Conservation (phyloP, 2,113 vertebrate species). For the Propithecus coquereli region DNA sequence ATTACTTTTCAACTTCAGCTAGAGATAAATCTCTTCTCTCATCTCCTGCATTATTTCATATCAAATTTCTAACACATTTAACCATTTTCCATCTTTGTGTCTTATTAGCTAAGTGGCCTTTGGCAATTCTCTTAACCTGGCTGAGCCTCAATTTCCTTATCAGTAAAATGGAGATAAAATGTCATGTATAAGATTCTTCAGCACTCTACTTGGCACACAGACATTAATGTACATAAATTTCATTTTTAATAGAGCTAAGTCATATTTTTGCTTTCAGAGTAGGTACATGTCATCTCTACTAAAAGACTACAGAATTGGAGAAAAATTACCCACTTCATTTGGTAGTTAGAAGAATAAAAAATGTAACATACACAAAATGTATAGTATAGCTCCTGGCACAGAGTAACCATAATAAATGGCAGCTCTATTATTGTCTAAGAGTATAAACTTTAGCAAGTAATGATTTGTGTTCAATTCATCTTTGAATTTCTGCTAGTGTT, state of each 20-base stretch:
- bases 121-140: conserved; percentile 39
- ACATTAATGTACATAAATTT: neutral
- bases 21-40: neutral
- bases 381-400: neutral
- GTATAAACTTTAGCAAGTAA: neutral
- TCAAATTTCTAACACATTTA: neutral
- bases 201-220: neutral
- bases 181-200: neutral
- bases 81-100: neutral
- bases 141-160: conserved; percentile 37
- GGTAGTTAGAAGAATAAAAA: conserved; percentile 9
- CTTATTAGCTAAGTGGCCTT: neutral
- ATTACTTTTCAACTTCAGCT: neutral
- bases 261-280: neutral
- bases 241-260: neutral
- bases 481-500: neutral
- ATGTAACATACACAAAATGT: neutral
- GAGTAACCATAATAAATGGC: neutral
- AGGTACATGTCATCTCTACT: neutral
- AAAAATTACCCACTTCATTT: conserved; percentile 19
- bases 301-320: neutral
- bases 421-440: neutral
- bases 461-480: neutral
- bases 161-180: conserved; percentile 50
- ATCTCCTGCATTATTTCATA: neutral